A percentile compares a stretch with the other conserved stretches of the same genome.
phyloP scores from a whole-genome alignment of 2,113 vertebrate species.

The Melanotaenia duboulayi region DNA sequence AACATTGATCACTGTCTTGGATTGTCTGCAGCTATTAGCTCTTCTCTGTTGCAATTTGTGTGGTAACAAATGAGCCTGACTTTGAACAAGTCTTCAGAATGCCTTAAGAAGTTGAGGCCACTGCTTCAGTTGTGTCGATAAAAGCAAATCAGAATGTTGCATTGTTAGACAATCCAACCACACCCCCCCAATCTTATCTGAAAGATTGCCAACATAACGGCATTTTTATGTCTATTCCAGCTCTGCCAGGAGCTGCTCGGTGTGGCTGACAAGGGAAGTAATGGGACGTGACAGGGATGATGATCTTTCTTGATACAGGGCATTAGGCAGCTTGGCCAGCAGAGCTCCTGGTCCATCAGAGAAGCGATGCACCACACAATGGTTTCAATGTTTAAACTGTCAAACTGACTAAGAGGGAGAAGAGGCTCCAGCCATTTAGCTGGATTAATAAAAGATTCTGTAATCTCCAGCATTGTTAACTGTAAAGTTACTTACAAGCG shows the following conservation, averaged over 20 bases:
- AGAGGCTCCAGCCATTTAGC: constrained; percentile 45
- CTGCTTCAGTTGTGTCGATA: constrained; percentile 6
- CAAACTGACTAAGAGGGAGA: constrained; percentile 47
- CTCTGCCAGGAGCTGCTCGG: constrained; percentile 33
- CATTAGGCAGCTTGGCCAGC: constrained; percentile 68
- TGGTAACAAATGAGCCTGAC: constrained; percentile 35
- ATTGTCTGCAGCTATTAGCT: constrained; percentile 47
- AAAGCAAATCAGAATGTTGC: constrained; percentile 32
- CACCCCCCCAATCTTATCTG: constrained; percentile 40
- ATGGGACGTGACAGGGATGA: constrained; percentile 74
- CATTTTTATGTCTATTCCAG: constrained; percentile 48
- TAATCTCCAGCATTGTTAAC: constrained; percentile 21
- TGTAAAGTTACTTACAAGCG: constrained; percentile 20
- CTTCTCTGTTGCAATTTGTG: constrained; percentile 44
- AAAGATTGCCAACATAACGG: constrained; percentile 22
- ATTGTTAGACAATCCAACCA: constrained; percentile 18
- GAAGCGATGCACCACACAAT: constrained; percentile 64
- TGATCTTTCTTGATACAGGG: constrained; percentile 69
- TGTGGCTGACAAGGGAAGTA: constrained; percentile 57
- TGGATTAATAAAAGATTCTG: constrained; percentile 19
- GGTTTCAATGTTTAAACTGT: constrained; percentile 68
- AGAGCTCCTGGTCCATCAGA: constrained; percentile 63
- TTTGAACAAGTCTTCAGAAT: constrained; percentile 27
- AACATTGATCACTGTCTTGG: constrained; percentile 49
- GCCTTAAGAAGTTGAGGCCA: constrained; percentile 16